Evolutionary conservation across 1,140 invertebrate genomes (phyloP).

Genomic region (Drosophila mayri): DNA sequence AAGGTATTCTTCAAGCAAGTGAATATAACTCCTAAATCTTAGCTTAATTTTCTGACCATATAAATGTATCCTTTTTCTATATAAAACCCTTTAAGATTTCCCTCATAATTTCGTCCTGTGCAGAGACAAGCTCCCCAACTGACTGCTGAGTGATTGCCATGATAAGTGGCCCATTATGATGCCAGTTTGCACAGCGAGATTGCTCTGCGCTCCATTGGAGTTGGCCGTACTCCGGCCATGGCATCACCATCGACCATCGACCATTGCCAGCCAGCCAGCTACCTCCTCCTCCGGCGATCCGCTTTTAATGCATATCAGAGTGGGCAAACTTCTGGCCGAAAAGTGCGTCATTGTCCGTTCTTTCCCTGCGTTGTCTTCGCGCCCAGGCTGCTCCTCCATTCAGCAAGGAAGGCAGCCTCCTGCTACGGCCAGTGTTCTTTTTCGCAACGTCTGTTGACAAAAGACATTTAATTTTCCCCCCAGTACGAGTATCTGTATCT

Average conservation of each 20-base stretch:
- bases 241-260: constrained; percentile 16
- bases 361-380: constrained; percentile 21
- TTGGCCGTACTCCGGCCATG: constrained; percentile 25
- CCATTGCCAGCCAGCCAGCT: not conserved
- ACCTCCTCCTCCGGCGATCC: constrained; percentile 36
- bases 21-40: not conserved
- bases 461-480: constrained; percentile 79
- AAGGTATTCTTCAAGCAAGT: not conserved
- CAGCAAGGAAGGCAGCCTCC: not conserved
- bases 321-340: constrained; percentile 71
- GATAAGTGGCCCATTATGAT: constrained; percentile 83
- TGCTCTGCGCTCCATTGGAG: constrained; percentile 71
- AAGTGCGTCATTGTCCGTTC: constrained; percentile 72
- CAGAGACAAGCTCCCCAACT: constrained; percentile 46
- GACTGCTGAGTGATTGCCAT: constrained; percentile 80
- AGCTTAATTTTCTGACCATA: too few species aligned
- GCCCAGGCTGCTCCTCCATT: not conserved
- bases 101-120: not conserved
- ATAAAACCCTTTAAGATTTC: not conserved
- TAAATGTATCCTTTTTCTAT: not conserved
- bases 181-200: constrained; percentile 77
- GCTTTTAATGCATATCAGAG: constrained; percentile 79
- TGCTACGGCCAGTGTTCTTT: constrained; percentile 24
- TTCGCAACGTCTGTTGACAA: constrained; percentile 73
- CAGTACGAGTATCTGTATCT: constrained; percentile 53